These are phyloP conservation scores for Cydia amplana DNA, from an alignment of 1,140 invertebrate genomes.

Conservation along the genomic window DNA sequence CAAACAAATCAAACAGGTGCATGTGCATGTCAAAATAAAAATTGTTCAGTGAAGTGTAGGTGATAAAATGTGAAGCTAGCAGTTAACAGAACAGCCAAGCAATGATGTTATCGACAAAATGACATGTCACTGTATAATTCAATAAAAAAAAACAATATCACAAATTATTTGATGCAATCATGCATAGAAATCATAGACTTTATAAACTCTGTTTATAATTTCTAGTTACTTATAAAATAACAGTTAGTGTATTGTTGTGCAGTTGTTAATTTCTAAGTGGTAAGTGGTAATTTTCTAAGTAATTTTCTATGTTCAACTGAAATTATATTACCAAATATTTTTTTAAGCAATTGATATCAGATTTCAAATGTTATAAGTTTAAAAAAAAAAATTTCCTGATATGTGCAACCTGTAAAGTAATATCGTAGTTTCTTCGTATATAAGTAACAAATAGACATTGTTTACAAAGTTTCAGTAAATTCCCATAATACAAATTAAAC, in stretches of 20 bases:
- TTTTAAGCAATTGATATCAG: too few relatives aligned
- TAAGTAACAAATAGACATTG: too few relatives aligned
- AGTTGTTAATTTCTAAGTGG: neutral
- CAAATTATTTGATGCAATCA: conserved; percentile 27
- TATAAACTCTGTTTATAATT: conserved; percentile 12
- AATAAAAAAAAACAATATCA: conserved; percentile 28
- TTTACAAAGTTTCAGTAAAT: too few relatives aligned
- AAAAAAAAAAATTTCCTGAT: too few relatives aligned
- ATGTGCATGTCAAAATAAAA: conserved; percentile 14
- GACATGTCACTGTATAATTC: conserved; percentile 9
- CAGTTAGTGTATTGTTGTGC: neutral
- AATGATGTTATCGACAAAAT: conserved; percentile 32
- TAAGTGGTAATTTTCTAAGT: too few relatives aligned
- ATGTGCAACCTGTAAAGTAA: too few relatives aligned
- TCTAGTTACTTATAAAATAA: neutral
- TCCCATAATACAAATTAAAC: neutral
- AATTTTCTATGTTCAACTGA: neutral
- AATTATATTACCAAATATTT: neutral
- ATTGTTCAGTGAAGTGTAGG: conserved; percentile 2
- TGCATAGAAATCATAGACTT: conserved; percentile 5
- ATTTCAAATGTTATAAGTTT: too few relatives aligned
- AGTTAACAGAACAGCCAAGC: conserved; percentile 20
- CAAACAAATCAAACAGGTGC: neutral
- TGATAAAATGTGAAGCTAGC: neutral
- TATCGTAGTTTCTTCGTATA: too few relatives aligned